Evolutionary conservation across 2,797 vertebrate species (phyloP), one percentile per base, ranked within the genome.

Genomic region (Holocentrus rufus): DNA sequence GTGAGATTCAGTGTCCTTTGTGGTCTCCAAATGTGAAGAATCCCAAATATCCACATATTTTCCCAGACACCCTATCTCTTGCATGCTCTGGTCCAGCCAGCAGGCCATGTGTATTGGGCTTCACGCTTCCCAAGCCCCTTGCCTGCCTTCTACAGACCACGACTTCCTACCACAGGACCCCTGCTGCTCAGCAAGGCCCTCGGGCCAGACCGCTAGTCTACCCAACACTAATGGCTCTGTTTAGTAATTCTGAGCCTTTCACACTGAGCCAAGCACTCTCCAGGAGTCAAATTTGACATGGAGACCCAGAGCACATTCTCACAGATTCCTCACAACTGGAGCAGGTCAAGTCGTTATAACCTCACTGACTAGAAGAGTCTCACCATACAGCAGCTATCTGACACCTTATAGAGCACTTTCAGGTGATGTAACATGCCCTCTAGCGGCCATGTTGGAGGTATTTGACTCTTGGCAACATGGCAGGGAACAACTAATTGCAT

Each of bases 121-220:
- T 90, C 85, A 89, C 27, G 59, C 88, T 90, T 87, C 83, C 85
- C 83, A 87, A 87, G 83, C 55, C 81, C 70, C 74, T 62, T 63
- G 68, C 69, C 77, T 83, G 77, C 77, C 72, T 84, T 83, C 73
- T 72, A 55, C 76, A 82, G 83, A 90, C 90, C 89, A 69, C 80
- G n/a, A 75, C 87, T 89, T 92, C 87, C 86, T 88, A 91, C 87
- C 90, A 81, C 88, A 92, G 80, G 74, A 90, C 88, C 85, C 88
- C 83, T 62, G 75, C 76, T 30, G 78, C 68, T 89, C 61, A 68
- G 62, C 17, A 13, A 67, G 82, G 69, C 81, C 83, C 84, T 82
- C 56, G 61, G 66, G 75, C 84, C 72, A 86, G 88, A 87, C 82
- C 81, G 75, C 80, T 85, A 60, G 69, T 85, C 80, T 82, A 74